These are phyloP conservation scores for Cyrtodaria siliqua DNA, from an alignment of 2,888 invertebrate species.

Conservation along the genomic window DNA sequence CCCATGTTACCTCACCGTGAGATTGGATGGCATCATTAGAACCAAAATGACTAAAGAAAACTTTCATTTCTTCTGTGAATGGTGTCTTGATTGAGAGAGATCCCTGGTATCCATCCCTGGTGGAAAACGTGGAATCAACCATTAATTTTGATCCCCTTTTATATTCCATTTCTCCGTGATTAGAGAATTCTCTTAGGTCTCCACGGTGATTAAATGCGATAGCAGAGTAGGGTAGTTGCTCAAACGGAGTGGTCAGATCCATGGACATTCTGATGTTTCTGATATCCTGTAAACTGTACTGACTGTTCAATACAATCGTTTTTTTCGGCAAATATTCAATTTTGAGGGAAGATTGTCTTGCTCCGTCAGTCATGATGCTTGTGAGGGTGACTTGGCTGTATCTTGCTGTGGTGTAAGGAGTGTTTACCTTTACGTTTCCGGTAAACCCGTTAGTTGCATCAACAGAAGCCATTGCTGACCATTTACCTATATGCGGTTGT, in stretches of 20 bases:
- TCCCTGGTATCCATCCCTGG: slow-evolving; percentile 19
- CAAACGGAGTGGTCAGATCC: slow-evolving; percentile 45
- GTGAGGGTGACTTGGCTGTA: slow-evolving; percentile 25
- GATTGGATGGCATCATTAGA: slow-evolving; percentile 22
- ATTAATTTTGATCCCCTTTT: slow-evolving; percentile 18
- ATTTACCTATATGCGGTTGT: slow-evolving; percentile 31
- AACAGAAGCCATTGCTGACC: slow-evolving; percentile 19
- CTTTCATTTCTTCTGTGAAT: slow-evolving; percentile 23
- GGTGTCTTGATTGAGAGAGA: slow-evolving; percentile 31
- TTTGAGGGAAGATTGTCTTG: slow-evolving; percentile 21
- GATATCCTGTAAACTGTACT: slow-evolving; percentile 13
- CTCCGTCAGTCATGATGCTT: slow-evolving; percentile 13
- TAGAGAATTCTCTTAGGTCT: slow-evolving; percentile 21
- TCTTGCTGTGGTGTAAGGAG: slow-evolving; percentile 18
- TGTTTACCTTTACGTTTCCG: slow-evolving; percentile 40
- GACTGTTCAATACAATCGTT: slow-evolving; percentile 17
- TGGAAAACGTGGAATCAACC: slow-evolving; percentile 26
- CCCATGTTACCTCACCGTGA: slow-evolving; percentile 30
- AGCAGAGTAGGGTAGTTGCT: slow-evolving; percentile 20
- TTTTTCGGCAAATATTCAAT: slow-evolving; percentile 46
- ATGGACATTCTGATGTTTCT: slow-evolving; percentile 23
- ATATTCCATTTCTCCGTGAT: slow-evolving; percentile 39
- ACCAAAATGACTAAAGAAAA: slow-evolving; percentile 26
- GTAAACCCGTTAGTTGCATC: slow-evolving; percentile 32
- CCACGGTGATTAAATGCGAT: slow-evolving; percentile 30